Evolutionary conservation across 2,797 vertebrate species (phyloP), one percentile per base, ranked within the genome.

Genomic region (Austrolebias charrua): DNA sequence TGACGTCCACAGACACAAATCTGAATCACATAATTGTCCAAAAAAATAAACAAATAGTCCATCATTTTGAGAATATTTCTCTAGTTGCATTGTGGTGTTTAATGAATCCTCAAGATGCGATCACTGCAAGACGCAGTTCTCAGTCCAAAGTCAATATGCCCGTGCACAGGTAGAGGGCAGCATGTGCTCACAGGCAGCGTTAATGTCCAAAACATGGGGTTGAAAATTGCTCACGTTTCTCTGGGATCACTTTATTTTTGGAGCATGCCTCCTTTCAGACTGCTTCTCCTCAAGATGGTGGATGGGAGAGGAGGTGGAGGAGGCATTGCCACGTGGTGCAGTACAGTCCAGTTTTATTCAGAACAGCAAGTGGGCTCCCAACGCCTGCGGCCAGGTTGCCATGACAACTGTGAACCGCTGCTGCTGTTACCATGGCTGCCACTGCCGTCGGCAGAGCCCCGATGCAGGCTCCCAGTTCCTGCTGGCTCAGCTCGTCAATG

Each of bases 361-460:
- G 78, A 86, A 80, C 81, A 71, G 66, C 44, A 11, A 64, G 71
- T 63, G 55, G 73, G 60, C 75, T 75, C 72, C 54, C 75, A 70
- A 60, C 43, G 63, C 70, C 61, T 20, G 65, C 70, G 72, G 78
- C 64, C 60, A 71, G 60, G 80, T 84, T 75, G 40, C 85, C 75
- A 80, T 79, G 80, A 82, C 84, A 85, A 86, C 85, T 71, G 74
- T 52, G 60, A 46, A 68, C 79, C 63, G 73, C 82, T 64, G 73
- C 82, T 76, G 78, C 76, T 66, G 83, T 84, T 83, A 66, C 78
- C 83, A 76, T 72, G 79, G 85, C 77, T 77, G 79, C 82, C 29
- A 16, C 75, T 67, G 81, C 75, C 66, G 66, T 57, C 13, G 31
- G 46, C 43, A 75, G 70, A 47, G 75, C 53, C 80, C 47, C 73